Base-by-base conservation (phyloP, 2,888 invertebrate species). In the Stramonita haemastoma region DNA sequence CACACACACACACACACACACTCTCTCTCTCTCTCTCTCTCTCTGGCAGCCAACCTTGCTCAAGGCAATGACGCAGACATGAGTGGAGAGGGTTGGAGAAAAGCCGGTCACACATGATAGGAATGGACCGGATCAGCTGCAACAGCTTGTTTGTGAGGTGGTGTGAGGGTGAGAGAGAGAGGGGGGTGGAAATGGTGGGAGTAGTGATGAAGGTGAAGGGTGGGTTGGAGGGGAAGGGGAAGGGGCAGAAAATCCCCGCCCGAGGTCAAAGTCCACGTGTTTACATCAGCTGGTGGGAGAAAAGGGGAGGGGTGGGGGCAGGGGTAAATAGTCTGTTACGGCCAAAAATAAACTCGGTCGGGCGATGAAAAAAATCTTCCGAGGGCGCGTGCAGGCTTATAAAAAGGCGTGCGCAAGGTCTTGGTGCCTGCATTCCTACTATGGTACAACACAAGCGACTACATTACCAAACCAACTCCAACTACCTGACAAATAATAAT, bases 251-350 rank as follows among this genome's bases (percentile, higher is more conserved):
- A 77, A 32, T 32, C 34, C 34, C 0, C 8, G 5, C 79, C 79
- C 5, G 79, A 79, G 79, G 79, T 22, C 79, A 79, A 79, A 79
- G 79, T 79, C 79, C 79, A 79, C 79, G 34, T 79, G 34, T 79
- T 79, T 79, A 79, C 79, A 79, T 34, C 79, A 34, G 34, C 79
- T 34, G 79, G 15, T 15, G 2, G 46, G 46, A 46, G 46, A 46
- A 46, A 13, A 2, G 66, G 66, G 46, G 46, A 8, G 46, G 46
- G 46, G 46, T 5, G 2, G 46, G 46, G 46, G 46, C 4, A 46
- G 46, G 46, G 4, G 46, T 46, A 46, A 46, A 46, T 46, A 46
- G 2, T 46, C 1, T 73, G 29, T 73, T 26, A n/a, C 13, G 5
- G n/a, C 73, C 29, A 73, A 73, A 73, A 73, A 73, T 73, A 29